Evolutionary conservation across 2,888 invertebrate genomes (phyloP).

Genomic region (Camptogramma bilineatum): DNA sequence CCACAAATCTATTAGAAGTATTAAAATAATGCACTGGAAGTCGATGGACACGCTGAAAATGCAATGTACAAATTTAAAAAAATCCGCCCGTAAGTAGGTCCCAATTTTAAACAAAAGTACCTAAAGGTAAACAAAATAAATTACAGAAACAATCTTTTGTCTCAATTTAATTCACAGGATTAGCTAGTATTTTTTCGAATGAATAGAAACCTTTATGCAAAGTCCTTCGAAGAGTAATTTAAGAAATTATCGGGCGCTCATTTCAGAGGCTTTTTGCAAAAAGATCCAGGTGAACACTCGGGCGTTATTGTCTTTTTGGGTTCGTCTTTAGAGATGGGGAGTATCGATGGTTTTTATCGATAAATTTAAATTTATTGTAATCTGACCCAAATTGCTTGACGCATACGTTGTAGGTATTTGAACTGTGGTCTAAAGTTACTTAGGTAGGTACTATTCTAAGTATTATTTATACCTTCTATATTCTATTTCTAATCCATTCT

Average conservation of each 20-base stretch:
- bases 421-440: neutral
- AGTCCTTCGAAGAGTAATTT: conserved; percentile 11
- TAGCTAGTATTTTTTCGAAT: conserved; percentile 1
- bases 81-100: too few relatives aligned
- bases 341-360: conserved; percentile 9
- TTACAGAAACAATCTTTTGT: too few relatives aligned
- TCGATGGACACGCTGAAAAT: too few relatives aligned
- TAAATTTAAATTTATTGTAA: conserved; percentile 10
- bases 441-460: too few relatives aligned
- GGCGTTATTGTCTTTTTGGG: conserved; percentile 54
- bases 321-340: conserved; percentile 13
- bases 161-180: too few relatives aligned
- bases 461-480: too few relatives aligned
- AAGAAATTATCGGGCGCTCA: conserved; percentile 8
- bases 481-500: too few relatives aligned
- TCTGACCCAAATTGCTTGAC: neutral
- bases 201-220: conserved; percentile 15
- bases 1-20: too few relatives aligned
- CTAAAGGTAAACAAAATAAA: too few relatives aligned
- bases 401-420: neutral
- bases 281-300: conserved; percentile 50
- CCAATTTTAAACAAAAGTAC: too few relatives aligned
- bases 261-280: conserved; percentile 40
- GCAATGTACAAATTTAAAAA: too few relatives aligned
- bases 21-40: too few relatives aligned